Percentiles rank a stretch among this genome's conserved stretches.
Conservation (phyloP, 1,140 invertebrate species). For the Brachionus asplanchnoidis region DNA sequence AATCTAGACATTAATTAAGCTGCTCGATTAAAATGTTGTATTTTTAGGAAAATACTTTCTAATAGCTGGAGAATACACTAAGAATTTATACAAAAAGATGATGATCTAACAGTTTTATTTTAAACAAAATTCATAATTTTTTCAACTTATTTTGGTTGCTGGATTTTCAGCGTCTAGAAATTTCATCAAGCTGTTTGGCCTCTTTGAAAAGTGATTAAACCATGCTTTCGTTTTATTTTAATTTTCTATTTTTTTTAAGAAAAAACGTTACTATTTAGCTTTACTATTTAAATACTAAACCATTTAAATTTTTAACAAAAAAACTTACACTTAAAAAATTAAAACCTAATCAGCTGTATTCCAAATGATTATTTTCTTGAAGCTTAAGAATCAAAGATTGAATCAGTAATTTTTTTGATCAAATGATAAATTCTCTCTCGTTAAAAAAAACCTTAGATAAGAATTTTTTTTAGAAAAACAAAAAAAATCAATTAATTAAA, state of each 20-base stretch:
- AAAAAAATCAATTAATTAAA: too few relatives aligned
- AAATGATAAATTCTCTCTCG: too few relatives aligned
- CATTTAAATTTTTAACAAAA: too few relatives aligned
- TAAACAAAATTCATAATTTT: neutral
- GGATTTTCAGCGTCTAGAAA: neutral
- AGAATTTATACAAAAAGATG: neutral
- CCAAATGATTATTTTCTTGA: too few relatives aligned
- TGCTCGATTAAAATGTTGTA: neutral
- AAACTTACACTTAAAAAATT: too few relatives aligned
- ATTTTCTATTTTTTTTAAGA: neutral
- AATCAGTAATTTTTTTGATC: too few relatives aligned
- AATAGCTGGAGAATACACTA: neutral
- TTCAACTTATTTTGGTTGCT: neutral
- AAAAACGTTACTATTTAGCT: neutral
- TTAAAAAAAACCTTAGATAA: too few relatives aligned
- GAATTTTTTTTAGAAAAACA: too few relatives aligned
- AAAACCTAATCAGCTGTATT: too few relatives aligned
- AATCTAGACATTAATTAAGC: neutral
- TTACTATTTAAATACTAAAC: neutral
- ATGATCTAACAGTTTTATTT: neutral
- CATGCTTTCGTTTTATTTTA: neutral
- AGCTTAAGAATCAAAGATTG: too few relatives aligned
- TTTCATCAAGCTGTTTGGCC: neutral
- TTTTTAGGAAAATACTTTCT: neutral
- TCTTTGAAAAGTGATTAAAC: neutral